Evolutionary conservation across 2,888 invertebrate species (phyloP).

Genomic region (Lamellibrachia columna): DNA sequence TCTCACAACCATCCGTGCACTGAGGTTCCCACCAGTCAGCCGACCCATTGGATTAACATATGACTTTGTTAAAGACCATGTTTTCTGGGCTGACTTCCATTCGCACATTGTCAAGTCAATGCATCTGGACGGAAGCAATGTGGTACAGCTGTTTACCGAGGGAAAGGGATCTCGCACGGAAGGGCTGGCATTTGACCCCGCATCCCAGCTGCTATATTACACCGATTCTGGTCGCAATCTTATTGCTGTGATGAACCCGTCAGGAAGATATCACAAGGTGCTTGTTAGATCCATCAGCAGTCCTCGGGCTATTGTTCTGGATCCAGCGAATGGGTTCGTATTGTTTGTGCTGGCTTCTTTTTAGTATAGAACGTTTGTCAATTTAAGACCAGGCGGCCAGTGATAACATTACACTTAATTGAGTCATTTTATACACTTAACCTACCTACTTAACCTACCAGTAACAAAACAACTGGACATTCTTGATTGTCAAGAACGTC

Average conservation of each 20-base stretch:
- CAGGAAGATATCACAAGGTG: conserved; percentile 43
- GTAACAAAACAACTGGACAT: too few species aligned
- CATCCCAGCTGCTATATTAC: conserved; percentile 55
- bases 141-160: background rate
- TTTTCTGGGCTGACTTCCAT: conserved; percentile 82
- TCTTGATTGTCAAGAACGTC: too few species aligned
- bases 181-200: conserved; percentile 55
- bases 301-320: conserved; percentile 23
- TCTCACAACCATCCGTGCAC: conserved; percentile 43
- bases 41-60: conserved; percentile 82
- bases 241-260: conserved; percentile 51
- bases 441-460: too few species aligned
- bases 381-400: too few species aligned
- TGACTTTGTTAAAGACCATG: conserved; percentile 78
- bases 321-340: conserved; percentile 18
- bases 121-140: conserved; percentile 45
- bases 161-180: conserved; percentile 48
- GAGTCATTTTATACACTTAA: too few species aligned
- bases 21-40: conserved; percentile 34
- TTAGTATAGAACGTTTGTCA: too few species aligned
- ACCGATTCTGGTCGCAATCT: conserved; percentile 53
- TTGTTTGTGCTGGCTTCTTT: background rate
- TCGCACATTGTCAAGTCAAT: conserved; percentile 51
- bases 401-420: too few species aligned
- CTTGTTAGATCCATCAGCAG: conserved; percentile 39